phyloP scores from a whole-genome alignment of 2,797 vertebrate species.

The Etheostoma nigrum region DNA sequence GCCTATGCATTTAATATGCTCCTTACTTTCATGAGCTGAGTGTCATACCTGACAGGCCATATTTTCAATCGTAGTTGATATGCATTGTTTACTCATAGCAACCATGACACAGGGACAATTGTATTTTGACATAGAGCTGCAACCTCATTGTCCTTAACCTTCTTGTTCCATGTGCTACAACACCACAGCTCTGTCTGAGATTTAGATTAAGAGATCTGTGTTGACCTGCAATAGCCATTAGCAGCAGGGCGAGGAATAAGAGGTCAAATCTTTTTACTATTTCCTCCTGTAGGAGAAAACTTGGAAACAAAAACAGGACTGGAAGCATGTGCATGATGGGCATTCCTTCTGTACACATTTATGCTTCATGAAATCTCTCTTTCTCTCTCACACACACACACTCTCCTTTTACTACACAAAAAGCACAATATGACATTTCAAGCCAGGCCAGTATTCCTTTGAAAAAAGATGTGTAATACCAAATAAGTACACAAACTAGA shows the following conservation, averaged over 20 bases:
- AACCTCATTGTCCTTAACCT: conserved; percentile 2
- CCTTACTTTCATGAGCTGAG: too few relatives aligned
- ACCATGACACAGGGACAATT: not conserved
- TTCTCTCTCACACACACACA: too few relatives aligned
- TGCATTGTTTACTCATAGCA: not conserved
- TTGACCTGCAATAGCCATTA: conserved; percentile 45
- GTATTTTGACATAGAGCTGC: not conserved
- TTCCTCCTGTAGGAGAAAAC: conserved; percentile 29
- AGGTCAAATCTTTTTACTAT: conserved; percentile 15
- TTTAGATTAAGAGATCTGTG: conserved; percentile 39
- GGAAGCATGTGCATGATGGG: conserved; percentile 41
- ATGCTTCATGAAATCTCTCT: conserved; percentile 4
- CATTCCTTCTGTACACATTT: conserved; percentile 46
- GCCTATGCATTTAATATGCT: not conserved
- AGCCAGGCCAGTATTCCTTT: not conserved
- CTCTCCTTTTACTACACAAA: not conserved
- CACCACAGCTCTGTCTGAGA: conserved; percentile 17
- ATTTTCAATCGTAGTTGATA: not conserved
- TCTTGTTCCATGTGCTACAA: conserved; percentile 18
- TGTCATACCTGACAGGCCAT: not conserved
- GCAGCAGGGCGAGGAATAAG: conserved; percentile 11
- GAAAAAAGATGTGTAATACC: conserved; percentile 3
- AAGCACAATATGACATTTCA: conserved; percentile 17
- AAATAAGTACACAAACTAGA: not conserved
- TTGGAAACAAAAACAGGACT: conserved; percentile 36